Base-by-base conservation (phyloP, 1,140 invertebrate species). In the Megalopta genalis region DNA sequence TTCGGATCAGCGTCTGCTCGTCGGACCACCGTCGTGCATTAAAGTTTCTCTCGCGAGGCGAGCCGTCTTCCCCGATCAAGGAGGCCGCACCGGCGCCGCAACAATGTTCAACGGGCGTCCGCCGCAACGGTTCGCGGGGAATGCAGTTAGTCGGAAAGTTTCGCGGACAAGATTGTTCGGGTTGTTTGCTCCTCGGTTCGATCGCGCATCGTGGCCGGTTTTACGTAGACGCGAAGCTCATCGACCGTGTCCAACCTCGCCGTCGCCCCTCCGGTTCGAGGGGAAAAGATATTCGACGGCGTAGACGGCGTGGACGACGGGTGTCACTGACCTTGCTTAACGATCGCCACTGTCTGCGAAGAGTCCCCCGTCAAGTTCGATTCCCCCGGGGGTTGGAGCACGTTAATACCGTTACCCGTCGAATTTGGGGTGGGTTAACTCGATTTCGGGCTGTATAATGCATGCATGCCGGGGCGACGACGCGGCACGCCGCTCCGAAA, bases 241-340 rank as follows among this genome's bases (percentile, higher is more conserved):
- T 21, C 21, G 54, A 72, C 54, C 52, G 46, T 2, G 32, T 63
- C 62, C 54, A 57, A 57, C 54, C 54, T 12, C 42, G n/a, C 37
- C 27, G 32, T n/a, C 32, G 32, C 32, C 25, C 7, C n/a, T n/a
- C n/a, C 8, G 42, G 62, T 16, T 49, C 54, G 64, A 75, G 71
- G n/a, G 70, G 70, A 81, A 79, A 85, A 82, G 83, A 82, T 69
- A 80, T 82, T 80, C 59, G 76, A 85, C 60, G 66, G 67, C 64
- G 62, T 59, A 64, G 76, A 83, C 79, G 83, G 87, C n/a, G 85
- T 88, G 79, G 86, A 86, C 78, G 86, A 73, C 83, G 85, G 85
- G 74, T 88, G 86, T 87, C 86, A 88, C 86, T 88, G 87, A 88
- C 87, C 87, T 87, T 88, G 85, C 74, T 54, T 83, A 88, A 88